Evolutionary conservation across 2,888 invertebrate genomes (phyloP), one percentile per base, ranked within the genome.

Genomic region (Clunio marinus): DNA sequence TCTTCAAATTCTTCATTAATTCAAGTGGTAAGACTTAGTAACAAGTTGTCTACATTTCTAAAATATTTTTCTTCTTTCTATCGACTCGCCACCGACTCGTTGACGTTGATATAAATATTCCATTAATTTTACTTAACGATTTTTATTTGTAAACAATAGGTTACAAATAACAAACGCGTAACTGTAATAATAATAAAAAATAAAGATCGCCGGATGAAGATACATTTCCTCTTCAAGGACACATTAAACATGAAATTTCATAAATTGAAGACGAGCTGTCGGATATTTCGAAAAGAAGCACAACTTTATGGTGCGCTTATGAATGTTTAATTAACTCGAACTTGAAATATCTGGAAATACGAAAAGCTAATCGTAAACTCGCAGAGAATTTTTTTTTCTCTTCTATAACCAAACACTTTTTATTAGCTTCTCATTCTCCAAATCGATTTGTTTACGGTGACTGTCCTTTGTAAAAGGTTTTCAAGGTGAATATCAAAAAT

Each of bases 1-100:
- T 62, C 62, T 37, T 41, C 24, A 62, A 37, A 62, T 62, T 62
- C 62, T 62, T 62, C 62, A 62, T 58, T 58, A 58, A 27, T 58
- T 24, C 22, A 59, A 62, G 62, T 62, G 62, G 62, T 51, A 51
- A 51, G 51, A 51, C 51, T 22, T 51, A 51, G 51, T 22, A 51
- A 51, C 51, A 17, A 51, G n/a, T 41, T 41, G 41, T 41, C 41
- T 41, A 41, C n/a, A 15, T 41, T 41, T 41, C 41, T 41, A 41
- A 3, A n/a, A 41, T 15, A n/a, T 41, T 41, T 41, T 41, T 15
- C 41, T 2, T 41, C 41, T 41, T 15, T 10, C 41, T 41, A 32
- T 7, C 32, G 32, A 7, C 41, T 41, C 41, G 41, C 10, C 41
- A 15, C 15, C 41, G n/a, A 15, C 41, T 17, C 51, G 22, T n/a